Percentiles rank a stretch among this genome's conserved stretches.
Conservation (phyloP, 2,888 invertebrate species). For the Diaprepes abbreviatus region DNA sequence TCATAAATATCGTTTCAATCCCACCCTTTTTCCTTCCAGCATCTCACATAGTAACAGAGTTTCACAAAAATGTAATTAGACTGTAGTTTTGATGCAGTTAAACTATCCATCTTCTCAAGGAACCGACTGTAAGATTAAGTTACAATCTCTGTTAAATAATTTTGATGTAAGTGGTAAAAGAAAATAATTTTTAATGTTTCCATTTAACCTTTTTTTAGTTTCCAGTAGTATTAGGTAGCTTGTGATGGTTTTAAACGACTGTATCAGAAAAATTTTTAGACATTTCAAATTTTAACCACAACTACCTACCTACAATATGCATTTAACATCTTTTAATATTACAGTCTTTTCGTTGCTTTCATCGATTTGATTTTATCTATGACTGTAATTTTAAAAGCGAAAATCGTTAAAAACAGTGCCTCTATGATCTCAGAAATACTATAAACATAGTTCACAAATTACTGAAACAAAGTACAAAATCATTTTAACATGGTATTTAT, state of each 20-base stretch:
- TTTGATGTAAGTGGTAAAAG: too few species aligned
- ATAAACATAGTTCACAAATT: conserved; percentile 55
- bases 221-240: conserved; percentile 19
- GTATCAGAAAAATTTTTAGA: conserved; percentile 21
- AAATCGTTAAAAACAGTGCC: conserved; percentile 62
- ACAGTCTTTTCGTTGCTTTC: conserved; percentile 14
- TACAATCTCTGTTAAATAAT: too few species aligned
- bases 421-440: conserved; percentile 64
- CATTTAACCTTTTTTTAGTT: conserved; percentile 8
- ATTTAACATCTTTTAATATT: conserved; percentile 13
- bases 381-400: conserved; percentile 11
- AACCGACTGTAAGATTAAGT: too few species aligned
- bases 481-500: conserved; percentile 55
- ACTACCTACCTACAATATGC: conserved; percentile 2
- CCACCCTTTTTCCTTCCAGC: too few species aligned
- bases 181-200: conserved; percentile 7
- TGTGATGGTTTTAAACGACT: conserved; percentile 22
- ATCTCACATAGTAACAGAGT: too few species aligned
- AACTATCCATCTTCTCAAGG: too few species aligned
- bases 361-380: neutral
- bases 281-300: conserved; percentile 19
- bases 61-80: too few species aligned
- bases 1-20: too few species aligned
- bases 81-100: too few species aligned
- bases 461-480: conserved; percentile 62